A percentile compares a stretch with the other conserved stretches of the same genome.
Conservation (phyloP, 2,113 vertebrate species). For the Neolamprologus ventralis region DNA sequence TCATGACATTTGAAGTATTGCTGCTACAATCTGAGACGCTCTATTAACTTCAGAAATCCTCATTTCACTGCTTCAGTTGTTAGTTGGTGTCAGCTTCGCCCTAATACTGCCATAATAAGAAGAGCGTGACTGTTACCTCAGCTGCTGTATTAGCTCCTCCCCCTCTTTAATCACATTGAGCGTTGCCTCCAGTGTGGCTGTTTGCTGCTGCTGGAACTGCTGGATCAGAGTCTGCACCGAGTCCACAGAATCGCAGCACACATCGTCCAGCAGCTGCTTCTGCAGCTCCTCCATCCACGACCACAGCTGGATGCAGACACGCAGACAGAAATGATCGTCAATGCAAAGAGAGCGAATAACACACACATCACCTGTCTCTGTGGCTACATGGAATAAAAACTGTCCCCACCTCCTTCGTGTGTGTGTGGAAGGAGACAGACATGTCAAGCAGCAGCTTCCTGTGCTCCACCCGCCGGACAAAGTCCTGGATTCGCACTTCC, state of each 20-base stretch:
- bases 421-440: conserved; percentile 98
- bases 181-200: conserved; percentile 90
- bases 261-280: conserved; percentile 95
- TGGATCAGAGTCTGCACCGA: conserved; percentile 95
- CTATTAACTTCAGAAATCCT: not conserved
- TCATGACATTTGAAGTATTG: not conserved
- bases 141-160: conserved; percentile 96
- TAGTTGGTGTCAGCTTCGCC: not conserved
- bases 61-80: not conserved
- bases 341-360: not conserved
- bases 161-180: conserved; percentile 98
- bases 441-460: conserved; percentile 96
- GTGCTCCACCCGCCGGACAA: conserved; percentile 93
- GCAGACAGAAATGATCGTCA: not conserved
- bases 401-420: conserved; percentile 93
- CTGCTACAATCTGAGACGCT: not conserved
- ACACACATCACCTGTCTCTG: not conserved
- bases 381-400: not conserved
- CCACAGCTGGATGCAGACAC: conserved; percentile 79
- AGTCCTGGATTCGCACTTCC: conserved; percentile 97
- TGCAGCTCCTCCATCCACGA: conserved; percentile 99
- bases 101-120: not conserved
- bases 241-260: conserved; percentile 92
- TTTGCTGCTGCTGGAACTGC: conserved; percentile 98
- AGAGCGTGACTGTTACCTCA: conserved; percentile 75